Evolutionary conservation across 1,140 invertebrate species (phyloP).

Genomic region (Brachionus sp.): DNA sequence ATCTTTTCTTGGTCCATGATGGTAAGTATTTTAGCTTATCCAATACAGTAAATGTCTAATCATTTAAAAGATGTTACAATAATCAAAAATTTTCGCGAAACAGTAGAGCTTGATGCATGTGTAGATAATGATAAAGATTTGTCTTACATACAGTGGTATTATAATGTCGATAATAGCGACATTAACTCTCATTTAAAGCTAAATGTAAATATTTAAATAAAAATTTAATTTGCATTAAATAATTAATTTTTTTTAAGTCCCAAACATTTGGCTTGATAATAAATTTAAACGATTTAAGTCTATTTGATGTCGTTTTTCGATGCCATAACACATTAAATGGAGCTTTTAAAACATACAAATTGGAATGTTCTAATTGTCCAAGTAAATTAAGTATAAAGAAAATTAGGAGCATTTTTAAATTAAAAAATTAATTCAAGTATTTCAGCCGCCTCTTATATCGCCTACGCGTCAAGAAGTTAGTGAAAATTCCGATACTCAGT

Average conservation of each 20-base stretch:
- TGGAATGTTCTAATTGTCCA: slow-evolving; percentile 26
- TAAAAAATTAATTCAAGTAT: neutral
- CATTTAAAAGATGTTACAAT: neutral
- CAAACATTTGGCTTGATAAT: slow-evolving; percentile 36
- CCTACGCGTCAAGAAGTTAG: neutral
- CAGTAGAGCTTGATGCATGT: slow-evolving; percentile 30
- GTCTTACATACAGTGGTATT: neutral
- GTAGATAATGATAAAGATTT: slow-evolving; percentile 3
- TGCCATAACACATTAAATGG: slow-evolving; percentile 12
- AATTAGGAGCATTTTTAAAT: neutral
- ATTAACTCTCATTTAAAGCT: neutral
- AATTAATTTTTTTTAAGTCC: neutral
- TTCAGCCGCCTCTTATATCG: slow-evolving; percentile 1
- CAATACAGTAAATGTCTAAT: neutral
- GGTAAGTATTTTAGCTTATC: neutral
- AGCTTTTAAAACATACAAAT: slow-evolving; percentile 22
- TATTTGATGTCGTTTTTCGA: neutral
- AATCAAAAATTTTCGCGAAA: slow-evolving; percentile 22
- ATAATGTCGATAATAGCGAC: slow-evolving; percentile 1
- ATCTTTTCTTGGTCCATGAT: neutral
- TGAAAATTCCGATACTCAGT: slow-evolving; percentile 26
- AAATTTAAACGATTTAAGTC: neutral
- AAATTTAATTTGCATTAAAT: neutral
- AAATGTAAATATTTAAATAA: slow-evolving; percentile 23
- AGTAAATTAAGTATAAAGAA: neutral